Percentiles rank a stretch among this genome's conserved stretches.
Evolutionary conservation across 2,888 invertebrate species (phyloP).

Genomic region (Subacronicta megacephala): DNA sequence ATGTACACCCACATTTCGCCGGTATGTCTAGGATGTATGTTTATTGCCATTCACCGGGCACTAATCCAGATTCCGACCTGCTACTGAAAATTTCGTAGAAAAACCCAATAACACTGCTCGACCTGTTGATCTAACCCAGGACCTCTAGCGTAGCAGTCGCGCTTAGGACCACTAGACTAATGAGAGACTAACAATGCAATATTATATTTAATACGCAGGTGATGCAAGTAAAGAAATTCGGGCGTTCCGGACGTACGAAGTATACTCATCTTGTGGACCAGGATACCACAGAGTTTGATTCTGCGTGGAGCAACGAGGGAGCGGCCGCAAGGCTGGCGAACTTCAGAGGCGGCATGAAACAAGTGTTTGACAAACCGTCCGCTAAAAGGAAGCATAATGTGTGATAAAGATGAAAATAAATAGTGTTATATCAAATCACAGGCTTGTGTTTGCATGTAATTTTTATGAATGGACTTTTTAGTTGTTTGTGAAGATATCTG

Average conservation of each 20-base stretch:
- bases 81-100: no score
- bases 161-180: no score
- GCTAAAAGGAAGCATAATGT: constrained; percentile 78
- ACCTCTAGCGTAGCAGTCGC: no score
- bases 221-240: constrained; percentile 99
- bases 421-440: neutral
- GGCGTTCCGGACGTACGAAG: constrained; percentile 99
- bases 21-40: no score
- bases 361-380: constrained; percentile 96
- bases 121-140: no score
- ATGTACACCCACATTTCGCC: no score
- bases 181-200: no score
- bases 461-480: constrained; percentile 5
- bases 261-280: constrained; percentile 99
- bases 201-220: constrained; percentile 87
- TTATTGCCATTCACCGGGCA: no score
- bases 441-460: neutral
- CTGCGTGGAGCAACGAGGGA: constrained; percentile 98
- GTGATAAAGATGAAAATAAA: constrained; percentile 22
- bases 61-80: no score
- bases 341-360: constrained; percentile 97
- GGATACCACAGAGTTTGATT: constrained; percentile 99
- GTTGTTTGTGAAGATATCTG: constrained; percentile 15
- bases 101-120: no score
- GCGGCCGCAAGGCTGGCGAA: constrained; percentile 84